Conservation (phyloP, 2,888 invertebrate genomes). For the Cephus rjabovi region DNA sequence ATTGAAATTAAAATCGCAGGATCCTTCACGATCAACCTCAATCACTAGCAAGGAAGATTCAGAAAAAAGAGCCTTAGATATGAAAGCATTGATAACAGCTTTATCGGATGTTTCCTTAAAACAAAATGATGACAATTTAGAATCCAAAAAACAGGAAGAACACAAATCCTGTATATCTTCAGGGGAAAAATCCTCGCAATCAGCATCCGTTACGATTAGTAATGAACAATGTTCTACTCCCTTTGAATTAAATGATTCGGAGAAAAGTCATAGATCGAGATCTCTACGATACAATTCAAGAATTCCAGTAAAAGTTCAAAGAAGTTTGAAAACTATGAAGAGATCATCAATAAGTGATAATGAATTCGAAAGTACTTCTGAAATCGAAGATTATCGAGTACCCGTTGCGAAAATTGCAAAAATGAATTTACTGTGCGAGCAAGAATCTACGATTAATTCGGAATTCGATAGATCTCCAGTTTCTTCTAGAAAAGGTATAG, state of each 20-base stretch:
- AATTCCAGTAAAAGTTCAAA: not conserved
- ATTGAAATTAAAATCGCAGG: constrained; percentile 31
- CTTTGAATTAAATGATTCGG: constrained; percentile 5
- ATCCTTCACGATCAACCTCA: constrained; percentile 35
- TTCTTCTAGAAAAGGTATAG: not conserved
- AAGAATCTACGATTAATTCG: not conserved
- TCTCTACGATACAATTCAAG: not conserved
- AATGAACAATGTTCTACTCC: not conserved
- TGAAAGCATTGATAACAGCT: constrained; percentile 35
- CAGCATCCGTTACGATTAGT: constrained; percentile 5
- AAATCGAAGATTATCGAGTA: not conserved
- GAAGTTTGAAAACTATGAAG: not conserved
- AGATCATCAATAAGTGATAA: constrained; percentile 1
- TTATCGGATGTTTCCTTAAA: constrained; percentile 40
- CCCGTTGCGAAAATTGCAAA: constrained; percentile 13
- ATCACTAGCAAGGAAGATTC: constrained; percentile 22
- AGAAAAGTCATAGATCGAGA: not conserved
- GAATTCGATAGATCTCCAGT: not conserved
- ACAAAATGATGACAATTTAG: constrained; percentile 2
- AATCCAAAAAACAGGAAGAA: not conserved
- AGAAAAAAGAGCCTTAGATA: constrained; percentile 28
- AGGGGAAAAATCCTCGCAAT: constrained; percentile 12
- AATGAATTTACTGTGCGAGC: constrained; percentile 6
- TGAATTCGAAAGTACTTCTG: not conserved
- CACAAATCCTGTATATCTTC: constrained; percentile 12